Evolutionary conservation across 2,888 invertebrate genomes (phyloP), one percentile per base, ranked within the genome.

Genomic region (Pseudococcus viburni): DNA sequence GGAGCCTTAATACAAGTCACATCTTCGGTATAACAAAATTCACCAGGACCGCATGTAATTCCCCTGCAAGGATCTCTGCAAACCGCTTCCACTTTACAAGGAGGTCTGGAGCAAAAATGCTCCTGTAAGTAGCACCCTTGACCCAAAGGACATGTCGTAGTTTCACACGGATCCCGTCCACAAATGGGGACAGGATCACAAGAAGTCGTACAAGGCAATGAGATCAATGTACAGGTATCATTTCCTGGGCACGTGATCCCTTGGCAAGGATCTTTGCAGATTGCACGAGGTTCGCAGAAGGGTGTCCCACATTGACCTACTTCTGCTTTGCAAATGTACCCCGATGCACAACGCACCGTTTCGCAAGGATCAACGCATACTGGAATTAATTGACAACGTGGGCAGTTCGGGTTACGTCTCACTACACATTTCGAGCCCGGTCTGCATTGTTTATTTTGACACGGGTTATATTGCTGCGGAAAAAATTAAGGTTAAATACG

Each of bases 1-100:
- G 86, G 86, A 48, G 86, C 86, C 26, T 46, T 73, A 19, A 86
- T 77, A 86, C 86, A 86, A 6, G 64, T 42, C 7, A 86, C 77
- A 22, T 73, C 48, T 26, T 77, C 46, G 17, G 86, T 39, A 46
- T 86, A 86, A 17, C 86, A 86, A 19, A 48, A 86, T 64, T 86
- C 86, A 46, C 22, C 46, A n/a, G 59, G 46, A 8, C 39, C 39
- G 26, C 86, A 86, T 26, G 22, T 11, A 9, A 68, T 33, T 15
- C n/a, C 46, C 19, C 11, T 68, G 22, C 86, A 86, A 15, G 86
- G 86, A 86, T 86, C 86, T 42, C 42, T 26, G 15, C 86, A 86
- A 1, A 86, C 86, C 0, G 86, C 86, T 17, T 86, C 84, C 5
- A 83, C 80, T 12, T 9, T 42, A 46, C 80, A 83, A 17, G 80